Base-by-base conservation (phyloP, 1,140 invertebrate species). In the Microvelia longipes region DNA sequence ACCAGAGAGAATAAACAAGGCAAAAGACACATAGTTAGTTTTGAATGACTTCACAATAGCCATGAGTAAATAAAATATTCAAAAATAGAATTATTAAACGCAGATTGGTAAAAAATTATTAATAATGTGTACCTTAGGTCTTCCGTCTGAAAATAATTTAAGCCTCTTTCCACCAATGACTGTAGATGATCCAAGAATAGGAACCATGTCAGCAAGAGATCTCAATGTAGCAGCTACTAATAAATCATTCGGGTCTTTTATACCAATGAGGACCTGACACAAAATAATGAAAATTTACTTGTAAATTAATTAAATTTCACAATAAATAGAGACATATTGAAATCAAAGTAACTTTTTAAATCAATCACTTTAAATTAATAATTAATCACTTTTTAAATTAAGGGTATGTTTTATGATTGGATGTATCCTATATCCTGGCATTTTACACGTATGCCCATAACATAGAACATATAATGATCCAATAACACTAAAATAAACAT, bases 81-180 rank as follows among this genome's bases (percentile, higher is more conserved):
- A n/a, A n/a, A n/a, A n/a, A n/a, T n/a, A n/a, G n/a, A n/a, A n/a
- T n/a, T n/a, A n/a, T n/a, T n/a, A n/a, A n/a, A n/a, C n/a, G n/a
- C n/a, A n/a, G n/a, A n/a, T n/a, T n/a, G n/a, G n/a, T n/a, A n/a
- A n/a, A n/a, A n/a, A n/a, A n/a, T n/a, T n/a, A n/a, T n/a, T n/a
- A n/a, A n/a, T n/a, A n/a, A n/a, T n/a, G 19, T 69, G 29, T 74
- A 72, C 71, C 71, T 83, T 83, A 1, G 92, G 91, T 72, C 87
- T 82, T 14, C 91, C 91, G 78, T 93, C 91, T 2, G 88, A 88
- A 75, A 95, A 94, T 61, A 91, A 80, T 78, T 88, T 88, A 0
- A 84, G 84, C 69, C 91, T 83, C 74, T 89, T 88, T 0, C 90
- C 89, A 15, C 92, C 90, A 64, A 94, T 88, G 0, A 94, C 90